Percentiles rank a stretch among this genome's conserved stretches.
phyloP scores from a whole-genome alignment of 2,797 vertebrate genomes.

The Masticophis lateralis region DNA sequence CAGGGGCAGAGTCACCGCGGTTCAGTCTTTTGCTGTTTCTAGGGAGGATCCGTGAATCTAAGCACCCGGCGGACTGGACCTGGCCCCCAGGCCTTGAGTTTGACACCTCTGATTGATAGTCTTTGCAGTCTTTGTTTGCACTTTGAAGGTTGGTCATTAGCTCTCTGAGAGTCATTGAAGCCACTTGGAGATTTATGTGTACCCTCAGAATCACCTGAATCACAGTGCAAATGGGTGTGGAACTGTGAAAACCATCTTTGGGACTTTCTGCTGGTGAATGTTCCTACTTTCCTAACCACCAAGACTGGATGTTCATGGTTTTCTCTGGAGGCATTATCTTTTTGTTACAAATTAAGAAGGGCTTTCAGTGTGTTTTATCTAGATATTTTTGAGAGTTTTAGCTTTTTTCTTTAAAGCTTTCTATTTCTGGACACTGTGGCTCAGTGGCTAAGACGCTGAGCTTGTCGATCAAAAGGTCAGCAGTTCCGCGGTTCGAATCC shows the following conservation, averaged over 20 bases:
- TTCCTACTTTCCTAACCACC: not conserved
- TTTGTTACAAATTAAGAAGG: not conserved
- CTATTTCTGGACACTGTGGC: not conserved
- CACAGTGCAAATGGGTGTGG: not conserved
- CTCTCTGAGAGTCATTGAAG: too few relatives aligned
- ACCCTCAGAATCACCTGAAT: not conserved
- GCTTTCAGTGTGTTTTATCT: not conserved
- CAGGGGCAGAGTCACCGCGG: too few relatives aligned
- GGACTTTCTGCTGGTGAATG: not conserved
- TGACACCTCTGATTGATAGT: too few relatives aligned
- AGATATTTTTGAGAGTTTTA: not conserved
- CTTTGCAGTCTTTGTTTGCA: too few relatives aligned
- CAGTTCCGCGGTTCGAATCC: too few relatives aligned
- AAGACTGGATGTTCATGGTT: not conserved
- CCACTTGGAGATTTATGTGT: too few relatives aligned
- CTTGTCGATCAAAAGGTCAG: too few relatives aligned
- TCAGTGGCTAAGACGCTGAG: too few relatives aligned
- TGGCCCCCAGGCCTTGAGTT: too few relatives aligned
- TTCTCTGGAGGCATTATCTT: not conserved
- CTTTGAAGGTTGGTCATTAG: too few relatives aligned
- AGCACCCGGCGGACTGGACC: fast-evolving
- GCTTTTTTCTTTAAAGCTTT: not conserved
- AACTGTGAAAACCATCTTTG: not conserved
- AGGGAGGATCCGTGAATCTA: too few relatives aligned
- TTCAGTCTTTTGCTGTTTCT: too few relatives aligned